Percentiles rank a stretch among this genome's conserved stretches.
Evolutionary conservation across 2,113 vertebrate genomes (phyloP).

Genomic region (Ammodytes dubius): DNA sequence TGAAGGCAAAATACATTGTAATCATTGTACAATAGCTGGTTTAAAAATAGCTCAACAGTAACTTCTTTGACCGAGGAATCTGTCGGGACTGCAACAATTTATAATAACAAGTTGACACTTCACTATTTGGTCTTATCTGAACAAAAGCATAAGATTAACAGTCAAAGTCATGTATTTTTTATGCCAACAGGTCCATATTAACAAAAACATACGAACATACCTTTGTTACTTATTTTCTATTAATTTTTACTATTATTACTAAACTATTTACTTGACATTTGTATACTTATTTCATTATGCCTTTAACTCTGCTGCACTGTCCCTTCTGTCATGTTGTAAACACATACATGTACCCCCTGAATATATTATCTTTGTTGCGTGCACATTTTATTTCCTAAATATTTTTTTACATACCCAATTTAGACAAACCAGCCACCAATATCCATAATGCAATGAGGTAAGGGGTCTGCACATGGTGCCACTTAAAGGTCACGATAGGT

Average conservation of each 20-base stretch:
- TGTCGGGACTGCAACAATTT: neutral
- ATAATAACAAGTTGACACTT: neutral
- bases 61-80: neutral
- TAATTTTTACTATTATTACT: too few species aligned
- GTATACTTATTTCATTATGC: too few species aligned
- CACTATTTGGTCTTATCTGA: neutral
- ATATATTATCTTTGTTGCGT: neutral
- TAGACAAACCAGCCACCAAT: constrained; percentile 90
- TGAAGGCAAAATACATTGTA: neutral
- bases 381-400: neutral
- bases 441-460: constrained; percentile 91
- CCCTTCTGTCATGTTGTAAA: too few species aligned
- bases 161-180: too few species aligned
- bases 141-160: neutral
- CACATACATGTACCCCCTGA: neutral
- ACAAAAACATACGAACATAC: too few species aligned
- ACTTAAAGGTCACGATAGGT: constrained; percentile 88
- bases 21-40: neutral
- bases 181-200: too few species aligned
- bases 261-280: too few species aligned
- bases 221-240: too few species aligned
- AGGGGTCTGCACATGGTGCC: constrained; percentile 90
- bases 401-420: constrained; percentile 87
- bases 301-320: too few species aligned
- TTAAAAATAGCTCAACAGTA: constrained; percentile 13